phyloP scores from a whole-genome alignment of 2,888 invertebrate genomes.

The Pristionchus entomophagus region DNA sequence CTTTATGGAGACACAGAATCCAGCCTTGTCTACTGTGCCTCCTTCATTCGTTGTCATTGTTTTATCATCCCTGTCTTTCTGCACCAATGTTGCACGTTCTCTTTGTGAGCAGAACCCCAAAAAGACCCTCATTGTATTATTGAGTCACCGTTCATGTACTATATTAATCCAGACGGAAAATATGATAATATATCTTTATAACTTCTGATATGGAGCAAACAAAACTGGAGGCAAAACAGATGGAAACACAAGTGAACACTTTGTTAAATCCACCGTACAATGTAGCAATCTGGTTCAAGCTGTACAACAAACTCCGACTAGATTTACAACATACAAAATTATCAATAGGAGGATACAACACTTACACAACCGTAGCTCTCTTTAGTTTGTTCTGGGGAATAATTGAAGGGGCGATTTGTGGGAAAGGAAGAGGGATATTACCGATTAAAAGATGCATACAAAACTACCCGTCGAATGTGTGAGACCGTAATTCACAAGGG shows the following conservation, averaged over 20 bases:
- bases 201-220: neutral
- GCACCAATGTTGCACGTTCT: too few relatives aligned
- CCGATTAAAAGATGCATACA: neutral
- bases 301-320: slow-evolving; percentile 24
- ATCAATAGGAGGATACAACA: neutral
- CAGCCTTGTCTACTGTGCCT: too few relatives aligned
- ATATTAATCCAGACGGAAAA: too few relatives aligned
- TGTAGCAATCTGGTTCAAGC: neutral
- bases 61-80: too few relatives aligned
- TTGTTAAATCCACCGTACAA: neutral
- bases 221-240: neutral
- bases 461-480: neutral
- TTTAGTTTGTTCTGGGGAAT: neutral
- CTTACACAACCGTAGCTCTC: neutral
- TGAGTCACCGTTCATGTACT: too few relatives aligned
- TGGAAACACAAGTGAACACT: slow-evolving; percentile 1
- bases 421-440: neutral
- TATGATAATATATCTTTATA: too few relatives aligned
- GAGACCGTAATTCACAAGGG: slow-evolving; percentile 9
- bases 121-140: too few relatives aligned
- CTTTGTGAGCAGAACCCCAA: too few relatives aligned
- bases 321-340: neutral
- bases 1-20: too few relatives aligned
- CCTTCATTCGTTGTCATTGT: too few relatives aligned
- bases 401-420: slow-evolving; percentile 7